Percentiles rank a stretch among this genome's conserved stretches.
Conservation (phyloP, 92 coral and sea anemone species). For the Actinostola sp. region DNA sequence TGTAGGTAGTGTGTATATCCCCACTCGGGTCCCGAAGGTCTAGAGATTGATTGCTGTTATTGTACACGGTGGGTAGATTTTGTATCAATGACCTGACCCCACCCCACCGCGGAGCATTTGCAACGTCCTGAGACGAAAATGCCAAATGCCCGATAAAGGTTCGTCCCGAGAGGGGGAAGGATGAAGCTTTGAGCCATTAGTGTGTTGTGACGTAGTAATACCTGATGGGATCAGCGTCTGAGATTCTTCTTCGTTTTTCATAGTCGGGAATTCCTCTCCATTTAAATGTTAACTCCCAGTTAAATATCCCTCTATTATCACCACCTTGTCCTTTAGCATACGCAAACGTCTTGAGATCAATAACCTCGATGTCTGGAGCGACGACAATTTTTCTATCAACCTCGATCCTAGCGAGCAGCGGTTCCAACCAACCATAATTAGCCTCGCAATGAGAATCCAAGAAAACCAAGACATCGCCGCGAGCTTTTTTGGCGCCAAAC, state of each 20-base stretch:
- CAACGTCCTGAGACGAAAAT: too few relatives aligned
- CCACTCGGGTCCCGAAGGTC: too few relatives aligned
- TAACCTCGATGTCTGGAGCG: constrained; percentile 96
- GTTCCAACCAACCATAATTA: constrained; percentile 97
- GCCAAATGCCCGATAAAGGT: too few relatives aligned
- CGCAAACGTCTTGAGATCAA: constrained; percentile 85
- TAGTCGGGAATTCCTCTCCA: constrained; percentile 90
- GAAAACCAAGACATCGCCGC: constrained; percentile 86
- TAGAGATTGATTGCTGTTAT: too few relatives aligned
- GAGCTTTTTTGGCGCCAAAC: constrained; percentile 86
- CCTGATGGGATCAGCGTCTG: constrained; percentile 86
- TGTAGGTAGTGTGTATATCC: too few relatives aligned
- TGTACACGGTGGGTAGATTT: too few relatives aligned
- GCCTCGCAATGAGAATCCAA: constrained; percentile 98
- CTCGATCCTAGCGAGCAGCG: constrained; percentile 96
- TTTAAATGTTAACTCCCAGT: constrained; percentile 97
- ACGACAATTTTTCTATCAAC: constrained; percentile 83
- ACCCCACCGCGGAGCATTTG: too few relatives aligned
- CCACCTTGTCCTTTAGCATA: constrained; percentile 75
- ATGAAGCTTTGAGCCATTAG: too few relatives aligned
- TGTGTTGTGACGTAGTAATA: too few relatives aligned
- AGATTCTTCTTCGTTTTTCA: constrained; percentile 71
- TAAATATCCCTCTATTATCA: constrained; percentile 87
- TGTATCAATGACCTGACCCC: too few relatives aligned
- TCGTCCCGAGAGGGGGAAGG: too few relatives aligned